These are phyloP conservation scores for Rostratula benghalensis DNA, from an alignment of 2,113 vertebrate species.

Conservation along the genomic window DNA sequence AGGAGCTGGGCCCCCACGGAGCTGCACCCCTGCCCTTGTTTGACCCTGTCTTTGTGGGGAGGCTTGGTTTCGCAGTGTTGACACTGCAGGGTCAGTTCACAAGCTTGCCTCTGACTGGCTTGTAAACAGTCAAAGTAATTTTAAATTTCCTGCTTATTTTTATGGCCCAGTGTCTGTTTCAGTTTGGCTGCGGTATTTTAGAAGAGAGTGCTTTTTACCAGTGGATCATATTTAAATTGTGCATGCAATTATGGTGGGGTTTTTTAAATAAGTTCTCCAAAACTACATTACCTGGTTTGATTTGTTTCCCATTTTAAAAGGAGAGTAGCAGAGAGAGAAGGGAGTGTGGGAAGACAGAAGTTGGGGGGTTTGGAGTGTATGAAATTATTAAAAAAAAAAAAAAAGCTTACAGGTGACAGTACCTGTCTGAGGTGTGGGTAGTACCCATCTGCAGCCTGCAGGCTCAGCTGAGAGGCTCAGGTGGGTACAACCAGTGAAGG, in stretches of 20 bases:
- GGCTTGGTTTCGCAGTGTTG: neutral
- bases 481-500: neutral
- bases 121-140: neutral
- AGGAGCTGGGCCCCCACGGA: neutral
- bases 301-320: neutral
- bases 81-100: neutral
- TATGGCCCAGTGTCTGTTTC: neutral
- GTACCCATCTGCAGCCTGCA: neutral
- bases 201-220: neutral
- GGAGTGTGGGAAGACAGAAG: neutral
- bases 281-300: neutral
- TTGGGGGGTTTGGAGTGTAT: neutral
- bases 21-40: neutral
- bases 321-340: neutral
- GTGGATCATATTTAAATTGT: accelerated
- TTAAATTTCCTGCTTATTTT: neutral
- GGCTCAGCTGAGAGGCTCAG: neutral
- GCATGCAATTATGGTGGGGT: neutral
- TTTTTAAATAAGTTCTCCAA: neutral
- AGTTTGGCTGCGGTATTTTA: neutral
- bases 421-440: neutral
- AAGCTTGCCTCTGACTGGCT: neutral
- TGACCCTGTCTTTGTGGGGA: neutral
- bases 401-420: accelerated
- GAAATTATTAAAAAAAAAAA: neutral